Percentiles rank a stretch among this genome's conserved stretches.
phyloP scores from a whole-genome alignment of 1,140 invertebrate species.

The Conopomorpha cramerella region DNA sequence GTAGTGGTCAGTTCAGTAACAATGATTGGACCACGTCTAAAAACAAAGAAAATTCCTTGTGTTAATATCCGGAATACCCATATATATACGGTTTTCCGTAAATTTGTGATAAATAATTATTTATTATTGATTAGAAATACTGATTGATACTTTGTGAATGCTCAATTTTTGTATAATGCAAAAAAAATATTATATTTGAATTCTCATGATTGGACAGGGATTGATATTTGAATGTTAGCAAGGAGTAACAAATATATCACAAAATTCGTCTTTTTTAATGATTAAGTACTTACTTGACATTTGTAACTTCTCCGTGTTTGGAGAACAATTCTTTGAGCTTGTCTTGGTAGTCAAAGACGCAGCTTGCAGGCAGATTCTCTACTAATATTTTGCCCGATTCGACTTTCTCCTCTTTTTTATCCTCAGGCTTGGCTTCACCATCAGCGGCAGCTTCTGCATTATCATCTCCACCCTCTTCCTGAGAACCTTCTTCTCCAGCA shows the following conservation, averaged over 20 bases:
- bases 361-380: slow-evolving; percentile 48
- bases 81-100: slow-evolving; percentile 7
- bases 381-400: slow-evolving; percentile 54
- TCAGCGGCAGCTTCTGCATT: slow-evolving; percentile 17
- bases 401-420: slow-evolving; percentile 40
- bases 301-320: slow-evolving; percentile 44
- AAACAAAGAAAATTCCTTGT: slow-evolving; percentile 53
- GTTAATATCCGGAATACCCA: slow-evolving; percentile 39
- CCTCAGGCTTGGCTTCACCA: slow-evolving; percentile 19
- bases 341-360: slow-evolving; percentile 50
- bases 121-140: neutral
- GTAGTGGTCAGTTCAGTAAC: slow-evolving; percentile 57
- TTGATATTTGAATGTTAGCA: slow-evolving; percentile 57
- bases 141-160: too few species aligned
- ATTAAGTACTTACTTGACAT: slow-evolving; percentile 37
- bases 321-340: slow-evolving; percentile 52
- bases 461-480: slow-evolving; percentile 14
- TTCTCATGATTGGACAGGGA: slow-evolving; percentile 17
- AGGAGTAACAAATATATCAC: slow-evolving; percentile 14
- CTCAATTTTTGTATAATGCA: too few species aligned
- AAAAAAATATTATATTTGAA: slow-evolving; percentile 12
- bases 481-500: slow-evolving; percentile 5
- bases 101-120: slow-evolving; percentile 7
- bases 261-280: slow-evolving; percentile 5
- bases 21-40: slow-evolving; percentile 60